phyloP scores from a whole-genome alignment of 2,797 vertebrate genomes.

The Atherinosoma microstoma region DNA sequence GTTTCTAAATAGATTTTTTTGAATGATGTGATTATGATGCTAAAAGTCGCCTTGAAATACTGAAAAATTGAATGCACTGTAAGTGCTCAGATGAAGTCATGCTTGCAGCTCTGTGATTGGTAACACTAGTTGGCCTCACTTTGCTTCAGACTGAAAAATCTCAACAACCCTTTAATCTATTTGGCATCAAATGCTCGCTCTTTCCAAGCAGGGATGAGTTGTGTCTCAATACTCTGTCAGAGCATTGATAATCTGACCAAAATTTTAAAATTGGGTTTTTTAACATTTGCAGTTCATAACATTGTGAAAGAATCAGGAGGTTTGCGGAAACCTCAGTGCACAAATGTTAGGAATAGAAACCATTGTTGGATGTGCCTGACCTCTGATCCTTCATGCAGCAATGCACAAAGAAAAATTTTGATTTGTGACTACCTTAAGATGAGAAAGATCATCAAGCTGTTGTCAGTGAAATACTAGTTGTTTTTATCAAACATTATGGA shows the following conservation, averaged over 20 bases:
- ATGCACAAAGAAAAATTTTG: not conserved
- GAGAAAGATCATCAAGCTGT: too few species aligned
- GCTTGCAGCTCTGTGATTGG: not conserved
- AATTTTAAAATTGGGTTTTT: not conserved
- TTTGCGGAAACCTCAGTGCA: not conserved
- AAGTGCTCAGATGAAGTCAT: not conserved
- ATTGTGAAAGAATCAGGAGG: not conserved
- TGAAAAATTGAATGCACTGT: not conserved
- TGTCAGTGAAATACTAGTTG: not conserved
- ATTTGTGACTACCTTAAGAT: too few species aligned
- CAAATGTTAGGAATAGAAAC: not conserved
- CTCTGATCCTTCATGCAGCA: not conserved
- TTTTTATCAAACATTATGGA: not conserved
- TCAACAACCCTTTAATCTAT: not conserved
- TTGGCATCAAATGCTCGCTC: not conserved
- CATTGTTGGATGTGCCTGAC: not conserved
- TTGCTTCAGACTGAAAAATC: not conserved
- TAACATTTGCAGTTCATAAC: not conserved
- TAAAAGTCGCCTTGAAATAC: not conserved
- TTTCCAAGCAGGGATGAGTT: not conserved
- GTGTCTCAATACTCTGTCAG: not conserved
- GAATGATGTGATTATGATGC: not conserved
- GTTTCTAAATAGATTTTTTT: constrained; percentile 31
- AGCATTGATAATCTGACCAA: not conserved
- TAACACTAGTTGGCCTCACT: not conserved